phyloP scores from a whole-genome alignment of 1,140 invertebrate genomes.

The Ceratina australensis region DNA sequence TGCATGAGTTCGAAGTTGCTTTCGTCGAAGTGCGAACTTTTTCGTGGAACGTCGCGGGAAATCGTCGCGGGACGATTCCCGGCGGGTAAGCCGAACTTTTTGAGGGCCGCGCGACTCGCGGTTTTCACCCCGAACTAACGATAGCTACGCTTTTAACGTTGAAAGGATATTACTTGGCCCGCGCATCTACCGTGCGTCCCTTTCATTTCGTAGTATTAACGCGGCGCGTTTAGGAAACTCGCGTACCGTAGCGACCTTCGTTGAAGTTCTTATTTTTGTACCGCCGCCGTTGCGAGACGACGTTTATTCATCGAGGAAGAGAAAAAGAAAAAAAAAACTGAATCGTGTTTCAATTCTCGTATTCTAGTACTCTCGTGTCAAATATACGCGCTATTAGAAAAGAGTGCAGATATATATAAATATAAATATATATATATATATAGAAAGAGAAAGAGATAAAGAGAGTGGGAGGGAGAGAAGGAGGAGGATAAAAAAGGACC shows the following conservation, averaged over 20 bases:
- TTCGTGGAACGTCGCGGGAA: too few relatives aligned
- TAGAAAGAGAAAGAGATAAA: neutral
- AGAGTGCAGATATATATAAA: constrained; percentile 23
- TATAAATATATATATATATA: neutral
- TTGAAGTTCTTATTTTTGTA: constrained; percentile 59
- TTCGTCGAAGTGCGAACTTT: too few relatives aligned
- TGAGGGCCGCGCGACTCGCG: neutral
- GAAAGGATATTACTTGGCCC: constrained; percentile 41
- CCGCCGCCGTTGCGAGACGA: constrained; percentile 34
- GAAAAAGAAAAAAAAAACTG: neutral
- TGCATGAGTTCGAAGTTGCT: too few relatives aligned
- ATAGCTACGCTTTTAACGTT: constrained; percentile 48
- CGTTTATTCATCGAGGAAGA: constrained; percentile 8
- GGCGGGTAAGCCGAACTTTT: too few relatives aligned
- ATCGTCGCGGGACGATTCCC: too few relatives aligned
- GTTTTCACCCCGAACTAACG: constrained; percentile 42
- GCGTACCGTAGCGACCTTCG: constrained; percentile 48
- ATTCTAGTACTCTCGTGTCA: constrained; percentile 23
- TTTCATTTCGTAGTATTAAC: constrained; percentile 48
- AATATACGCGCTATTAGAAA: constrained; percentile 19
- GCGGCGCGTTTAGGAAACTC: constrained; percentile 49
- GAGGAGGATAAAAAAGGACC: constrained; percentile 13
- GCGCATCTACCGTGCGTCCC: constrained; percentile 38
- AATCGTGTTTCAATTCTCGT: constrained; percentile 37
- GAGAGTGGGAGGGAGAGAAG: neutral